Evolutionary conservation across 2,113 vertebrate genomes (phyloP).

Genomic region (Cheirogaleus medius): DNA sequence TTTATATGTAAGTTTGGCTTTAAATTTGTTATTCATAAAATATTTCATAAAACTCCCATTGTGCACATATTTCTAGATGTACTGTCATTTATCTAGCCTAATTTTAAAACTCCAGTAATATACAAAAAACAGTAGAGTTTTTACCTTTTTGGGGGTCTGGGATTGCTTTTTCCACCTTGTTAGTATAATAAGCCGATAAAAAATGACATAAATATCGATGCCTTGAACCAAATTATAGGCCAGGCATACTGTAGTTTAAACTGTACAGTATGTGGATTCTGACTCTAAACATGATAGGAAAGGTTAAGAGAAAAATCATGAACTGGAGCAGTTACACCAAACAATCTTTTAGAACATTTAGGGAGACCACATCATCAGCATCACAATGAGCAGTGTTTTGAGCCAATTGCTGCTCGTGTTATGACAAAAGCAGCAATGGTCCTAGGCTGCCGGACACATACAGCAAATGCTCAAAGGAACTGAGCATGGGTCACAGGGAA

Average conservation of each 20-base stretch:
- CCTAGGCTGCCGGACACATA: not conserved
- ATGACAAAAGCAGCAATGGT: not conserved
- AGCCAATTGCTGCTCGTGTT: not conserved
- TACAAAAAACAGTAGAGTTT: not conserved
- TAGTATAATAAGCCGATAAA: constrained; percentile 46
- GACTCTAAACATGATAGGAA: constrained; percentile 40
- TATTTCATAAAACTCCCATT: not conserved
- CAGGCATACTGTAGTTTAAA: constrained; percentile 17
- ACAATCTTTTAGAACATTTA: constrained; percentile 52
- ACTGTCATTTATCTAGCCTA: not conserved
- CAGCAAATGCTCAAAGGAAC: not conserved
- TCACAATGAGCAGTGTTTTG: constrained; percentile 44
- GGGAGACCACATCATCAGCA: constrained; percentile 16
- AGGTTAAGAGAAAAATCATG: not conserved
- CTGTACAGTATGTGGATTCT: constrained; percentile 40
- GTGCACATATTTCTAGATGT: not conserved
- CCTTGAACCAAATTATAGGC: constrained; percentile 49
- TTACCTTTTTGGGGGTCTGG: constrained; percentile 62
- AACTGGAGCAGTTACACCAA: not conserved
- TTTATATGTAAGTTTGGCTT: constrained; percentile 44
- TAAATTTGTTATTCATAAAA: constrained; percentile 14
- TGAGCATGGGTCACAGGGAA: not conserved
- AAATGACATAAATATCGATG: constrained; percentile 44
- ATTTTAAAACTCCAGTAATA: constrained; percentile 46
- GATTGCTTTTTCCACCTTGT: constrained; percentile 53